A percentile compares a stretch with the other conserved stretches of the same genome.
phyloP scores from a whole-genome alignment of 2,888 invertebrate genomes.

The Melipona beecheii region DNA sequence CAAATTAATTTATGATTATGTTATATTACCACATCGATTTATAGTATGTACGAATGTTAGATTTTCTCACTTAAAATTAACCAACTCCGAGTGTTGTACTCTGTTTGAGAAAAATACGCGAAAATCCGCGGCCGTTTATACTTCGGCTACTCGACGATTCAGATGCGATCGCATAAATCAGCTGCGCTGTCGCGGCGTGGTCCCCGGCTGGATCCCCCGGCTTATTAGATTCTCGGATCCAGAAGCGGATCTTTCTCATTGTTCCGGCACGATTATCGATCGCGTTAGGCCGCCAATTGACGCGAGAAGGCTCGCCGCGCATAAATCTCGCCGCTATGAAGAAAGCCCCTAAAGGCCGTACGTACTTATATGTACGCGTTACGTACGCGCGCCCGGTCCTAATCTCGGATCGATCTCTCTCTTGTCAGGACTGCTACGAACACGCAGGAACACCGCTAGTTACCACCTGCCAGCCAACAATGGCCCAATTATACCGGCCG shows the following conservation, averaged over 20 bases:
- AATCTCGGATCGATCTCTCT: conserved; percentile 69
- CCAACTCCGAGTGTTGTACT: too few species aligned
- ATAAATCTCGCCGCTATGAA: conserved; percentile 57
- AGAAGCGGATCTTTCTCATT: conserved; percentile 52
- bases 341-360: conserved; percentile 20
- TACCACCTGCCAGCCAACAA: conserved; percentile 74
- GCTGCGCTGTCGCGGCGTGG: conserved; percentile 11
- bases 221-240: conserved; percentile 56
- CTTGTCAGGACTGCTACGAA: conserved; percentile 55
- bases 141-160: neutral
- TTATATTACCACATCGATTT: too few species aligned
- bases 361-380: neutral
- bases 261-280: conserved; percentile 55
- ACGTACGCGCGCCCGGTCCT: conserved; percentile 17
- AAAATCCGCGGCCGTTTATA: neutral
- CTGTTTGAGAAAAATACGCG: neutral
- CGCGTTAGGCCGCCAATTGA: conserved; percentile 38
- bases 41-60: too few species aligned
- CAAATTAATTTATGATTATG: too few species aligned
- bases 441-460: conserved; percentile 61
- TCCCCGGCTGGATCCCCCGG: neutral
- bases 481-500: conserved; percentile 78
- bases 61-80: too few species aligned
- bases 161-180: conserved; percentile 37
- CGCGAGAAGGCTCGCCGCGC: conserved; percentile 39